Conservation (phyloP, 2,888 invertebrate genomes). For the Antheraea assamensis region DNA sequence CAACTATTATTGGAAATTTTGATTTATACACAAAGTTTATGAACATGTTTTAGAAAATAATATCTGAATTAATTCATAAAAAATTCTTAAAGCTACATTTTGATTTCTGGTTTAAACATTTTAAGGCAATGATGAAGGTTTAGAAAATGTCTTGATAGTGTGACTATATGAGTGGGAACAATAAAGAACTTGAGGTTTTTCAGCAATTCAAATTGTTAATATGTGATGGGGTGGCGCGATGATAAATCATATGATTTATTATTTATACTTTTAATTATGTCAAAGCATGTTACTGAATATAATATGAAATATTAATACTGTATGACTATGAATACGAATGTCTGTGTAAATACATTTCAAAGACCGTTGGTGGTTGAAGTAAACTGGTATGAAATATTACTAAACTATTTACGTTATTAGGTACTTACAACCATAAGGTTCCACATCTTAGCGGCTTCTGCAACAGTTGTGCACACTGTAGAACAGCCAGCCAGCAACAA, state of each 20-base stretch:
- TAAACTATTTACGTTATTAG: background rate
- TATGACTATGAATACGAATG: background rate
- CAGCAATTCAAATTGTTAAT: background rate
- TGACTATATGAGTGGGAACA: too few species aligned
- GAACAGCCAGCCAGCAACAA: conserved; percentile 98
- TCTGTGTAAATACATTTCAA: background rate
- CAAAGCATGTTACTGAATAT: too few species aligned
- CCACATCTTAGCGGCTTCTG: conserved; percentile 99
- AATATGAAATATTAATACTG: background rate
- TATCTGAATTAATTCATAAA: too few species aligned
- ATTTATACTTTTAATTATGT: background rate
- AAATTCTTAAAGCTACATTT: too few species aligned
- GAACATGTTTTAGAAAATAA: too few species aligned
- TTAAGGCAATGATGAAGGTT: background rate
- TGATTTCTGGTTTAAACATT: background rate
- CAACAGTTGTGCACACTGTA: conserved; percentile 99
- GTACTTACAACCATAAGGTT: conserved; percentile 98
- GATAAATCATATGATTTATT: background rate
- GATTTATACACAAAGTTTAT: too few species aligned
- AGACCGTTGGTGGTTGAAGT: background rate
- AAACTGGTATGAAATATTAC: background rate
- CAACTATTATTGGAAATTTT: too few species aligned
- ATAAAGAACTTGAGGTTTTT: too few species aligned
- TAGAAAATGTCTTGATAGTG: background rate
- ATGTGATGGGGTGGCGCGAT: background rate